Base-by-base conservation (phyloP, 2,888 invertebrate species). In the Plebejus anna region DNA sequence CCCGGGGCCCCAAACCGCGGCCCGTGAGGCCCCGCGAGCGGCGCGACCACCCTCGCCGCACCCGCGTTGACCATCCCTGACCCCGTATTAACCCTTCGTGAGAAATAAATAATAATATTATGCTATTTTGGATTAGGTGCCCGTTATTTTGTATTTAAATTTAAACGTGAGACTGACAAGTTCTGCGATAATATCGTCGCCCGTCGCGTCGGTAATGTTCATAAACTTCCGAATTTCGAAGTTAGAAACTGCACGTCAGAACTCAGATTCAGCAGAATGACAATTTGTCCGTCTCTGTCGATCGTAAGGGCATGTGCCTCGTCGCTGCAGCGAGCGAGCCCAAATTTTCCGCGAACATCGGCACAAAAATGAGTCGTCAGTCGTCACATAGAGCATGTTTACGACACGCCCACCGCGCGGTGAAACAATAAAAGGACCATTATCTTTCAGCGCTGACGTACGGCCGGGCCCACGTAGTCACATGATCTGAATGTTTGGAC, bases 391-490 rank as follows among this genome's bases (percentile, higher is more conserved):
- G 84, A 88, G 86, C 87, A 86, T 84, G 82, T 85, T 89, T 87
- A 88, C 87, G 87, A 87, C 85, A 88, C 88, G 87, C 90, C 90
- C 89, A 89, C 89, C 82, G 83, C 81, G 84, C 83, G 81, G 76
- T 73, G 70, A 70, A 82, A 83, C 86, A 85, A 87, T 89, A 88
- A 90, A 89, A 89, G 84, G 84, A 85, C 84, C 84, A 86, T 88
- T 89, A 87, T 83, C 83, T 76, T 84, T 84, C 84, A 80, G 80
- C 81, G 82, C 85, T 84, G 83, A 86, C 85, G 84, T 83, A 82
- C 82, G 82, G 80, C 82, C 82, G 83, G 82, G 82, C 84, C 86
- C 86, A 85, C 84, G 83, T 83, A 86, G 83, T 87, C 89, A 87
- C 87, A 86, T 89, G 86, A 89, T 84, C 85, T 83, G 80, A 77